phyloP scores from a whole-genome alignment of 37 sponge, comb jelly and placozoan genomes.

The Tethya wilhelma region DNA sequence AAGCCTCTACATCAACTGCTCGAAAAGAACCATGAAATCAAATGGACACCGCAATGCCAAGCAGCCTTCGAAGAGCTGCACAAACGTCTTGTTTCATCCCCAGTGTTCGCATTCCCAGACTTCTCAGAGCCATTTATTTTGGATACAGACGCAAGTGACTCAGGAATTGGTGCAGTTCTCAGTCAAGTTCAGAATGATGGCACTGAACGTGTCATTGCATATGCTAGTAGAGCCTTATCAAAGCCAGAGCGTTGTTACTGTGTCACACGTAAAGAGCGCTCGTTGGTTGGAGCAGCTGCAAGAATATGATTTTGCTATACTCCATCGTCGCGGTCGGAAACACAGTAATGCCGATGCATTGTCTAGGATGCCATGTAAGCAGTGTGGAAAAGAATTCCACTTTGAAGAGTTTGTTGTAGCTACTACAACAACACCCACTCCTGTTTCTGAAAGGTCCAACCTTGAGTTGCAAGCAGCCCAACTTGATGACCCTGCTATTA shows the following conservation, averaged over 20 bases:
- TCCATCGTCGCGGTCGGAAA: slow-evolving; percentile 40
- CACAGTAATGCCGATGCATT: slow-evolving; percentile 36
- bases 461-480: slow-evolving; percentile 12
- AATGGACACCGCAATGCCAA: slow-evolving; percentile 41
- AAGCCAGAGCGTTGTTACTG: slow-evolving; percentile 35
- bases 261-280: slow-evolving; percentile 25
- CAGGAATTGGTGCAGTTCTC: slow-evolving; percentile 54
- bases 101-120: slow-evolving; percentile 37
- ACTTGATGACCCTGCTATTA: slow-evolving; percentile 7
- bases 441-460: background rate
- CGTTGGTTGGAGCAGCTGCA: slow-evolving; percentile 39
- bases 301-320: slow-evolving; percentile 26
- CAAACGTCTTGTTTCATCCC: slow-evolving; percentile 12
- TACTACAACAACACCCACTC: background rate
- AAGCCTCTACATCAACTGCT: background rate
- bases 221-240: slow-evolving; percentile 17
- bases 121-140: slow-evolving; percentile 18
- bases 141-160: slow-evolving; percentile 55
- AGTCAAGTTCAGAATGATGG: slow-evolving; percentile 35
- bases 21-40: background rate
- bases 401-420: background rate
- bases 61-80: slow-evolving; percentile 35
- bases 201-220: slow-evolving; percentile 29
- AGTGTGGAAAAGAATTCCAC: slow-evolving; percentile 16
- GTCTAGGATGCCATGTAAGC: slow-evolving; percentile 23